phyloP scores from a whole-genome alignment of 2,797 vertebrate genomes.

The Clarias pachynema region DNA sequence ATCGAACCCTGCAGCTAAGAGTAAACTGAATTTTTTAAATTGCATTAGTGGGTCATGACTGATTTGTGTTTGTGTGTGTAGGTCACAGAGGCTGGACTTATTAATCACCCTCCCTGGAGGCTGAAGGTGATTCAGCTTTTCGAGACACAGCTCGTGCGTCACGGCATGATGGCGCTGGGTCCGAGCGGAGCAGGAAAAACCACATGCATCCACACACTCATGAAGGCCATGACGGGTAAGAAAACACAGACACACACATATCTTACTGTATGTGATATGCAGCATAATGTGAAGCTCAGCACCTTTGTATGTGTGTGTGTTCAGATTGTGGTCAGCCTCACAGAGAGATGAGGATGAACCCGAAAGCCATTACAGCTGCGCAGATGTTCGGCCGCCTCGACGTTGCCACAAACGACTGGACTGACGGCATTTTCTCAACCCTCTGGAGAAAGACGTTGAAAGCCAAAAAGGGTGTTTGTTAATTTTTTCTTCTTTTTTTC shows the following conservation, averaged over 20 bases:
- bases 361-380: conserved; percentile 94
- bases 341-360: conserved; percentile 98
- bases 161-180: conserved; percentile 95
- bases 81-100: conserved; percentile 88
- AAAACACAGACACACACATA: conserved; percentile 8
- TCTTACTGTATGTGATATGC: not conserved
- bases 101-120: conserved; percentile 93
- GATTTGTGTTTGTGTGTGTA: conserved; percentile 54
- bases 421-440: conserved; percentile 94
- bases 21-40: not conserved
- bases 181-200: conserved; percentile 96
- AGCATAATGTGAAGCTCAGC: not conserved
- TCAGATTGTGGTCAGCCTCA: conserved; percentile 90
- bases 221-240: conserved; percentile 93
- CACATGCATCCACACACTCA: conserved; percentile 88
- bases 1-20: not conserved
- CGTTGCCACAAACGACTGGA: conserved; percentile 97
- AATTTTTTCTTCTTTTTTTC: not conserved
- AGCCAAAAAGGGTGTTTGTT: conserved; percentile 85
- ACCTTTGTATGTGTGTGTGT: conserved; percentile 28
- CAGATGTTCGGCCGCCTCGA: conserved; percentile 98
- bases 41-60: not conserved
- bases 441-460: conserved; percentile 96
- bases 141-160: conserved; percentile 92
- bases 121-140: conserved; percentile 94